Conservation (phyloP, 2,113 vertebrate genomes). For the Willisornis vidua region DNA sequence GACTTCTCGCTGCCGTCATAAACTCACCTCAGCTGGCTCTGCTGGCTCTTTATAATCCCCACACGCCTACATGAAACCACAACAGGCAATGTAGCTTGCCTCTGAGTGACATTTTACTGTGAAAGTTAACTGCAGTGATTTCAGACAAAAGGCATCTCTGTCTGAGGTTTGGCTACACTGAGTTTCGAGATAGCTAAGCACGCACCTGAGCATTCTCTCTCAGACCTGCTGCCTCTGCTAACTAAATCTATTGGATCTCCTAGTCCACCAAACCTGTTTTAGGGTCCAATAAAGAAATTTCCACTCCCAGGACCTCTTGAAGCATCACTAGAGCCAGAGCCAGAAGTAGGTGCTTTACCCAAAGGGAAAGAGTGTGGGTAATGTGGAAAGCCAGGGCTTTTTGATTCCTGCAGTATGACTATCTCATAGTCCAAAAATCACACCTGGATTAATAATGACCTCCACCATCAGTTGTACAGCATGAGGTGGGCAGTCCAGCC, state of each 20-base stretch:
- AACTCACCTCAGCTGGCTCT: neutral
- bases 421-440: neutral
- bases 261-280: neutral
- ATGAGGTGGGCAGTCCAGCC: neutral
- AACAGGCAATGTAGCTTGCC: neutral
- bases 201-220: neutral
- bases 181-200: neutral
- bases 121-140: neutral
- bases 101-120: neutral
- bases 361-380: neutral
- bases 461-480: neutral
- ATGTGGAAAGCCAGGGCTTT: neutral
- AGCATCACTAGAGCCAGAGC: neutral
- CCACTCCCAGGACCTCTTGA: neutral
- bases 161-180: neutral
- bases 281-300: neutral
- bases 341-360: neutral
- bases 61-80: neutral
- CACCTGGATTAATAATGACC: neutral
- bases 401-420: neutral
- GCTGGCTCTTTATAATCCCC: neutral
- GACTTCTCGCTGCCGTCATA: fast-evolving
- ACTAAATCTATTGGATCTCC: neutral
- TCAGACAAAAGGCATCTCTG: neutral
- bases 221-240: neutral